Percentiles rank a stretch among this genome's conserved stretches.
Evolutionary conservation across 2,113 vertebrate species (phyloP).

Genomic region (Crotalus viridis): DNA sequence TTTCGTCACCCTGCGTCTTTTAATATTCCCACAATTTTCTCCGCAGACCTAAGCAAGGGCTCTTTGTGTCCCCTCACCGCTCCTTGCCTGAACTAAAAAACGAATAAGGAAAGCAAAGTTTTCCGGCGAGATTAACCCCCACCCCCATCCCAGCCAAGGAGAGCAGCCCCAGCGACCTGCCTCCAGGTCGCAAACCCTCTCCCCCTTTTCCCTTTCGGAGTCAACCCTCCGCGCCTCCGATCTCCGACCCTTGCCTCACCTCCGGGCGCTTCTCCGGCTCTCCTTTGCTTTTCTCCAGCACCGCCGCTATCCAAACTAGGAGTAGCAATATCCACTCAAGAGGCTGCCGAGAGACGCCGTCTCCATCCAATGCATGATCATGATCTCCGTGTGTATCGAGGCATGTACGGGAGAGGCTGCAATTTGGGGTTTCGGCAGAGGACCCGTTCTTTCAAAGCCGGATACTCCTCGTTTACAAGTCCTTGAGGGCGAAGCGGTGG

Average conservation of each 20-base stretch:
- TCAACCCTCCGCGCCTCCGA: background rate
- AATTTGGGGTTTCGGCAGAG: background rate
- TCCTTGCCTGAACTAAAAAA: slow-evolving; percentile 41
- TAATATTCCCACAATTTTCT: background rate
- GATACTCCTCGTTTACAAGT: slow-evolving; percentile 42
- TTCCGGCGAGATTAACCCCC: background rate
- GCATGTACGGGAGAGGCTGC: background rate
- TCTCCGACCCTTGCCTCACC: slow-evolving; percentile 9
- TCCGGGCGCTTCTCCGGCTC: background rate
- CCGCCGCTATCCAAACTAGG: slow-evolving; percentile 25
- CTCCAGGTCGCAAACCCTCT: background rate
- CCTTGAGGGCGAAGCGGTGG: background rate
- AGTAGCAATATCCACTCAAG: slow-evolving; percentile 47
- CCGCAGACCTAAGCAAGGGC: slow-evolving; percentile 44
- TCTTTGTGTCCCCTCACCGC: slow-evolving; percentile 49
- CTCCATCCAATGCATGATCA: slow-evolving; percentile 38
- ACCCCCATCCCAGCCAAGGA: background rate
- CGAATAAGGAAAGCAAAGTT: slow-evolving; percentile 42
- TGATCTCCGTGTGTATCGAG: background rate
- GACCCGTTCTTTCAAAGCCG: background rate
- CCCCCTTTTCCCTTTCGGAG: background rate
- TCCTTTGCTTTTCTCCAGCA: background rate
- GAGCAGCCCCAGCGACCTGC: background rate
- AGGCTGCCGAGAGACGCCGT: slow-evolving; percentile 37
- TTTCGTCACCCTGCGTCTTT: background rate